A percentile compares a stretch with the other conserved stretches of the same genome.
These are phyloP conservation scores for Ptilodon capucinus DNA, from an alignment of 2,888 invertebrate genomes.

Conservation along the genomic window DNA sequence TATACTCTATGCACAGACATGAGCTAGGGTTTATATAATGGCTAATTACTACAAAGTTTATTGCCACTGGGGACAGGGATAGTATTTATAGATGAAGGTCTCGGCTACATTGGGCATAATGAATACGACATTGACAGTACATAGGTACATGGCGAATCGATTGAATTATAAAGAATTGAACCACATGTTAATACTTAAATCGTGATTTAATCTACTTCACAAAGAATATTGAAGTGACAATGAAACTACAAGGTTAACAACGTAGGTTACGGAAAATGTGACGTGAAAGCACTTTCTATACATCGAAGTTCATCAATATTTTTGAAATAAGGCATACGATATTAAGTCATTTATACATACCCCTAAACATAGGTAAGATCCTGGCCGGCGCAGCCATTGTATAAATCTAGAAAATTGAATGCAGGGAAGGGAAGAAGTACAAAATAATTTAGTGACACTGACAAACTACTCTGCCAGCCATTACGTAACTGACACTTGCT, in stretches of 20 bases:
- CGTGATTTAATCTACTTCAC: constrained; percentile 5
- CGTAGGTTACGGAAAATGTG: constrained; percentile 21
- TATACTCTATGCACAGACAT: background rate
- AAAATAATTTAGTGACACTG: constrained; percentile 64
- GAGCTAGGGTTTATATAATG: constrained; percentile 20
- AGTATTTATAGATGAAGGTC: constrained; percentile 78
- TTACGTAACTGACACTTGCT: constrained; percentile 54
- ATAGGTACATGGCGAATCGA: constrained; percentile 12
- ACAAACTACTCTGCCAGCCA: constrained; percentile 53
- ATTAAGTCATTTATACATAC: constrained; percentile 52
- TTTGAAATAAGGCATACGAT: background rate
- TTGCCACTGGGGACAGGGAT: constrained; percentile 39
- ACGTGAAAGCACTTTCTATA: constrained; percentile 8
- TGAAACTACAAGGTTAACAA: constrained; percentile 47
- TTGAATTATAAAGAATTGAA: background rate
- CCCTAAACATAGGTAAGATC: constrained; percentile 82
- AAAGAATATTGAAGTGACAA: constrained; percentile 16
- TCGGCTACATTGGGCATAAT: constrained; percentile 55
- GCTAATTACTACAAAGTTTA: constrained; percentile 25
- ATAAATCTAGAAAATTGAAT: constrained; percentile 33
- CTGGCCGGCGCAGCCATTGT: constrained; percentile 83
- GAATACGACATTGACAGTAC: constrained; percentile 51
- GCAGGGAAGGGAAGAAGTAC: constrained; percentile 39
- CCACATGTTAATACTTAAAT: background rate
- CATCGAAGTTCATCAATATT: constrained; percentile 8